Conservation (phyloP, 2,888 invertebrate species). For the Drosophila algonquin region DNA sequence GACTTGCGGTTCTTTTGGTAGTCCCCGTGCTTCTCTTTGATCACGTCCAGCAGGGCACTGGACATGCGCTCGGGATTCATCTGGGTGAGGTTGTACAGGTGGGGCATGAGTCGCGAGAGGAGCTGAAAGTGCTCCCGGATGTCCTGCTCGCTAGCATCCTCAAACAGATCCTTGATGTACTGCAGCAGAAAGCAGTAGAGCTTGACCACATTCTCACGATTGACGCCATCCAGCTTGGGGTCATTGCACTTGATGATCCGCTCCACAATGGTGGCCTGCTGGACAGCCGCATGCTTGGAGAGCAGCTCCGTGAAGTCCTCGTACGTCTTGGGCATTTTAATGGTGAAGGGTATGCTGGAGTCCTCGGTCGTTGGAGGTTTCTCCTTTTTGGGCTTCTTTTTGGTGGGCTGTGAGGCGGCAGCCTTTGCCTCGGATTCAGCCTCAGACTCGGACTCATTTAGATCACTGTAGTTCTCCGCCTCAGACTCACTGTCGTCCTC, state of each 20-base stretch:
- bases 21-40: conserved; percentile 89
- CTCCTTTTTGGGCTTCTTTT: conserved; percentile 14
- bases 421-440: conserved; percentile 83
- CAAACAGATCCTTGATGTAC: conserved; percentile 89
- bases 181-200: conserved; percentile 91
- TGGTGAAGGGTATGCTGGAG: conserved; percentile 85
- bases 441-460: conserved; percentile 76
- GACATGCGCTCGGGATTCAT: conserved; percentile 89
- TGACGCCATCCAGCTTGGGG: conserved; percentile 90
- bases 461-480: conserved; percentile 82
- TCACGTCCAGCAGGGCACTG: conserved; percentile 87
- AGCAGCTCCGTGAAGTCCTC: conserved; percentile 88
- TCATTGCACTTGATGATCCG: conserved; percentile 95
- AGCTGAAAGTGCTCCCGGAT: conserved; percentile 86
- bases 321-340: conserved; percentile 86
- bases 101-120: conserved; percentile 86
- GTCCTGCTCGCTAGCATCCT: conserved; percentile 81
- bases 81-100: conserved; percentile 89
- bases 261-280: conserved; percentile 90
- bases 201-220: conserved; percentile 90
- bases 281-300: conserved; percentile 86
- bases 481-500: conserved; percentile 80
- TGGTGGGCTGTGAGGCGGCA: neutral
- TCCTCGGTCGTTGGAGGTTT: conserved; percentile 4
- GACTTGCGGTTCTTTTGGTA: conserved; percentile 86